phyloP scores from a whole-genome alignment of 2,797 vertebrate species.

The Apodemus agrarius region DNA sequence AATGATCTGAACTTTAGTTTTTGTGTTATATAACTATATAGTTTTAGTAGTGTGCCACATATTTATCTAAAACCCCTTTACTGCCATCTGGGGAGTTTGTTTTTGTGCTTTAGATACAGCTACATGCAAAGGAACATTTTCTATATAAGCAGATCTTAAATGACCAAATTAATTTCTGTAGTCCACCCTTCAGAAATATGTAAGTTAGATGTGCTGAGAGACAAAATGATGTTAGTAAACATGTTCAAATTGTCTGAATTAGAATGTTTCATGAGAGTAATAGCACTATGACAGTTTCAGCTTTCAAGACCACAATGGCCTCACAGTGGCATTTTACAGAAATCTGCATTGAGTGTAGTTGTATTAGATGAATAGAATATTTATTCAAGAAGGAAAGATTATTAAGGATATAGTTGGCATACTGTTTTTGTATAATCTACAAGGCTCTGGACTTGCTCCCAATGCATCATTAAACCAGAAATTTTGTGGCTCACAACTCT shows the following conservation, averaged over 20 bases:
- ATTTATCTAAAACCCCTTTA: not conserved
- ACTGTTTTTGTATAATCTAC: too few species aligned
- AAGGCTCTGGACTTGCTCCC: not conserved
- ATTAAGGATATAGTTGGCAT: not conserved
- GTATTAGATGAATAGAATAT: slow-evolving; percentile 10
- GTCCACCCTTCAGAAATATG: slow-evolving; percentile 13
- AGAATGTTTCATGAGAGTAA: not conserved
- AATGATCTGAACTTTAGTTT: not conserved
- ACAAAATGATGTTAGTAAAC: not conserved
- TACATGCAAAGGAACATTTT: not conserved
- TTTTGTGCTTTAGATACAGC: not conserved
- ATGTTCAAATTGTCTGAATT: not conserved
- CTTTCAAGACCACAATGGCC: slow-evolving; percentile 16
- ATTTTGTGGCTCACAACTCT: not conserved
- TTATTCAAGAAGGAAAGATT: not conserved
- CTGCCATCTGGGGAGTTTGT: not conserved
- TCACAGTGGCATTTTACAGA: not conserved
- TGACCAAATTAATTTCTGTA: not conserved
- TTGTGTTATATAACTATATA: too few species aligned
- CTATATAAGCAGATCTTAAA: not conserved
- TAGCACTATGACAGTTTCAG: not conserved
- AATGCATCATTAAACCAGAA: not conserved
- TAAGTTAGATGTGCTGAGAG: not conserved
- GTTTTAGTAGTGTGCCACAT: not conserved
- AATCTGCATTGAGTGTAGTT: slow-evolving; percentile 10